Evolutionary conservation across 2,888 invertebrate genomes (phyloP).

Genomic region (Amphimallon solstitiale): DNA sequence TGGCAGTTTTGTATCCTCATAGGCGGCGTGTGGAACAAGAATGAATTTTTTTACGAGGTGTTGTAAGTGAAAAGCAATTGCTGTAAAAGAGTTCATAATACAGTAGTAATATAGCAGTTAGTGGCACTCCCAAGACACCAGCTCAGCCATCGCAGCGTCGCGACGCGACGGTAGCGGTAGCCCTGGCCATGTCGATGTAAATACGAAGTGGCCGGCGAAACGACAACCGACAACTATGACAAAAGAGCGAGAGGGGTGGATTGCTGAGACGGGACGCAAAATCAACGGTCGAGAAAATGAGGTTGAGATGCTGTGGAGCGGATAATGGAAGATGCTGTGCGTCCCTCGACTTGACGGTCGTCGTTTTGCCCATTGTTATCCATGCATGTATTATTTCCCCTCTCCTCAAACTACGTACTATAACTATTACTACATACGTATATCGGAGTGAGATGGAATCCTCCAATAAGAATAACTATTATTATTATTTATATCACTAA

Average conservation of each 20-base stretch:
- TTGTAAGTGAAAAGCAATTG: conserved; percentile 44
- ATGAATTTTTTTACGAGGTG: conserved; percentile 42
- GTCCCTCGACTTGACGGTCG: conserved; percentile 52
- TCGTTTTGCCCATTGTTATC: conserved; percentile 50
- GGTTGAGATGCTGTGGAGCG: conserved; percentile 65
- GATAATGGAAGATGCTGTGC: conserved; percentile 63
- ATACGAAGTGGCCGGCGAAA: conserved; percentile 52
- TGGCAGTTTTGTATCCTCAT: background rate
- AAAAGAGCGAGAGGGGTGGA: conserved; percentile 53
- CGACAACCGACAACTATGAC: conserved; percentile 50
- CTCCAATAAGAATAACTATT: background rate
- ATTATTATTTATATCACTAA: background rate
- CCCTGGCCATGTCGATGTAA: conserved; percentile 50
- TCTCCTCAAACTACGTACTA: conserved; percentile 33
- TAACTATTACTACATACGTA: conserved; percentile 21
- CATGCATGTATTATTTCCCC: conserved; percentile 49
- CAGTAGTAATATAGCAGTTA: conserved; percentile 53
- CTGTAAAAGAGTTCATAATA: conserved; percentile 51
- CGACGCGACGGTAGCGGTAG: conserved; percentile 42
- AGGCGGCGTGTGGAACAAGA: background rate
- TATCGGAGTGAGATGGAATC: conserved; percentile 31
- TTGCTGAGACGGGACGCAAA: conserved; percentile 59
- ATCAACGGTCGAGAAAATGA: conserved; percentile 71
- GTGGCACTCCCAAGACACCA: conserved; percentile 45
- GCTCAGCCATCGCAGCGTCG: background rate